Evolutionary conservation across 2,888 invertebrate genomes (phyloP).

Genomic region (Plagiodera versicolora): DNA sequence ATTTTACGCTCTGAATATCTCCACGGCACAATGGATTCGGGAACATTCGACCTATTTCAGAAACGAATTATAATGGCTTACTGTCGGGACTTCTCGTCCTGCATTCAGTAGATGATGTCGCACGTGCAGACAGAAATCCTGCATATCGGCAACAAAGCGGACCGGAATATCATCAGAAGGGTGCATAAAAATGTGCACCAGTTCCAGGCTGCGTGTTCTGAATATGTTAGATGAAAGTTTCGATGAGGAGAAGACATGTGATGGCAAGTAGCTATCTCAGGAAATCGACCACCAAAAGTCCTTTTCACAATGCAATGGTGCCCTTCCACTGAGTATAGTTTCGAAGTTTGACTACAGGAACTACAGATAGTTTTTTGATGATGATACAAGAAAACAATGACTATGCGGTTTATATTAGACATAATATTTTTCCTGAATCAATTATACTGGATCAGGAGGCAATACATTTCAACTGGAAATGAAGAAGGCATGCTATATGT

Average conservation of each 20-base stretch:
- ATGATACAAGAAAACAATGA: too few species aligned
- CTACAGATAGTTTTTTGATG: too few species aligned
- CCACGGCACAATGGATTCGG: background rate
- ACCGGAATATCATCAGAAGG: background rate
- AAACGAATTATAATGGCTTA: background rate
- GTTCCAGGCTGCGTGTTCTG: slow-evolving; percentile 20
- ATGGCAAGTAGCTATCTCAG: background rate
- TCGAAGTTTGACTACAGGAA: too few species aligned
- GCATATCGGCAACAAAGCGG: slow-evolving; percentile 22
- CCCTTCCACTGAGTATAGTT: too few species aligned
- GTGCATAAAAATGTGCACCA: slow-evolving; percentile 26
- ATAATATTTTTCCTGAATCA: too few species aligned
- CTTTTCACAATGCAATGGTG: background rate
- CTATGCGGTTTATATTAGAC: too few species aligned
- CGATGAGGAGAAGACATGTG: background rate
- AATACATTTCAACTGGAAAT: too few species aligned
- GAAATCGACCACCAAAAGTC: background rate
- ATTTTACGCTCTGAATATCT: background rate
- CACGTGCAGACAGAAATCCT: slow-evolving; percentile 23
- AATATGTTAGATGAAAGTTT: slow-evolving; percentile 19
- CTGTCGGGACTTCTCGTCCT: background rate
- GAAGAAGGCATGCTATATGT: too few species aligned
- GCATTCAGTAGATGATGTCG: slow-evolving; percentile 8
- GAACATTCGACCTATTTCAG: background rate
- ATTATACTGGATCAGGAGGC: too few species aligned